Evolutionary conservation across 2,113 vertebrate species (phyloP).

Genomic region (Emydura subglobosa): DNA sequence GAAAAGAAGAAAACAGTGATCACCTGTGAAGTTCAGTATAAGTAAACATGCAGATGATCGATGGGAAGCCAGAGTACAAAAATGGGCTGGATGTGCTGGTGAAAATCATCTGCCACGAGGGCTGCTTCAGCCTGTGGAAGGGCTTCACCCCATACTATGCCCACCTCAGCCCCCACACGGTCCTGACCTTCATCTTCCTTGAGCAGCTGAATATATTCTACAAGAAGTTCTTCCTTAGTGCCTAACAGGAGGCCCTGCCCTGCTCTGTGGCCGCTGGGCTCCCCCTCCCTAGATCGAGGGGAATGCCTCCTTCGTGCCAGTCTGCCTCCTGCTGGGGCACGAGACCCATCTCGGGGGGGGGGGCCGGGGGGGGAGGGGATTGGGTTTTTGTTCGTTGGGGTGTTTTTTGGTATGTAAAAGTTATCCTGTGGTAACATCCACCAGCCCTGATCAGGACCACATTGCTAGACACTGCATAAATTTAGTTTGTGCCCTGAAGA

Average conservation of each 20-base stretch:
- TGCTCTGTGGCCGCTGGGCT: fast-evolving
- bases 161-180: conserved; percentile 92
- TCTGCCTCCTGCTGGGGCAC: background rate
- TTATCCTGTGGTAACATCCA: background rate
- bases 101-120: conserved; percentile 87
- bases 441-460: background rate
- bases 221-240: conserved; percentile 85
- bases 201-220: conserved; percentile 97
- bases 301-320: background rate
- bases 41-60: background rate
- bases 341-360: too few species aligned
- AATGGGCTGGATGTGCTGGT: conserved; percentile 80
- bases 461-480: background rate
- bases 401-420: background rate
- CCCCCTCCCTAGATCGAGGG: background rate
- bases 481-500: background rate
- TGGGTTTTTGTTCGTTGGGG: background rate
- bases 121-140: conserved; percentile 96
- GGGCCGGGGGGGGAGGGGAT: too few species aligned
- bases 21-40: background rate
- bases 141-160: conserved; percentile 97
- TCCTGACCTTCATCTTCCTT: conserved; percentile 97
- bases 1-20: background rate
- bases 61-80: too few species aligned
- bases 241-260: conserved; percentile 35